Conservation (phyloP, 2,797 vertebrate species). For the Xiphorhynchus erythropygius region DNA sequence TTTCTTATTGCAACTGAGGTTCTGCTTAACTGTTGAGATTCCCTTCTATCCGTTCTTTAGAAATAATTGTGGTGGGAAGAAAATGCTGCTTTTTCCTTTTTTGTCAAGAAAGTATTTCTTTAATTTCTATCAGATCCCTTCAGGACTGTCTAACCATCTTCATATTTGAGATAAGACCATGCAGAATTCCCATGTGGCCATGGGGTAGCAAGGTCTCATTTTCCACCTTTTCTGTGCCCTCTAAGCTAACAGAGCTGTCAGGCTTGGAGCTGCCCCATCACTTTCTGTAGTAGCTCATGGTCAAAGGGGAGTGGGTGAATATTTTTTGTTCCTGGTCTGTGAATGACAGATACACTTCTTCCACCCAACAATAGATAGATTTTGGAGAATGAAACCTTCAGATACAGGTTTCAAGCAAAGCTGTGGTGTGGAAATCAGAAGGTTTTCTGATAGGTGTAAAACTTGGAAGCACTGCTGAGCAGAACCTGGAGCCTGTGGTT, state of each 20-base stretch:
- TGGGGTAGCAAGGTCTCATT: neutral
- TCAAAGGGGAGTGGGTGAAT: neutral
- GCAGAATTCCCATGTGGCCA: fast-evolving
- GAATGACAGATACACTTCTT: neutral
- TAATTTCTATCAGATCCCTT: neutral
- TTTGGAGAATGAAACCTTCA: neutral
- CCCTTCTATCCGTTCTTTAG: neutral
- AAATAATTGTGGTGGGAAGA: neutral
- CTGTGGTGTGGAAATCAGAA: neutral
- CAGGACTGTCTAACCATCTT: neutral
- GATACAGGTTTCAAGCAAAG: neutral
- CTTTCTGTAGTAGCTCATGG: neutral
- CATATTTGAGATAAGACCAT: neutral
- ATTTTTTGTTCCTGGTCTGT: neutral
- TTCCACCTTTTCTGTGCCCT: neutral
- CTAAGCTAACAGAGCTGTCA: neutral
- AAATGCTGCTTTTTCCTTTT: neutral
- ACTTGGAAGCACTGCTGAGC: neutral
- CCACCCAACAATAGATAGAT: neutral
- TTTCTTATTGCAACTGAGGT: neutral
- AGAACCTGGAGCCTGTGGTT: neutral
- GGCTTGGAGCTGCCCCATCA: neutral
- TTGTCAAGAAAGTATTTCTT: neutral
- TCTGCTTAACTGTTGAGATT: neutral
- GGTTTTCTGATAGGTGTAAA: neutral